These are phyloP conservation scores for Cyprinodon tularosa DNA, from an alignment of 2,113 vertebrate species.

Conservation along the genomic window DNA sequence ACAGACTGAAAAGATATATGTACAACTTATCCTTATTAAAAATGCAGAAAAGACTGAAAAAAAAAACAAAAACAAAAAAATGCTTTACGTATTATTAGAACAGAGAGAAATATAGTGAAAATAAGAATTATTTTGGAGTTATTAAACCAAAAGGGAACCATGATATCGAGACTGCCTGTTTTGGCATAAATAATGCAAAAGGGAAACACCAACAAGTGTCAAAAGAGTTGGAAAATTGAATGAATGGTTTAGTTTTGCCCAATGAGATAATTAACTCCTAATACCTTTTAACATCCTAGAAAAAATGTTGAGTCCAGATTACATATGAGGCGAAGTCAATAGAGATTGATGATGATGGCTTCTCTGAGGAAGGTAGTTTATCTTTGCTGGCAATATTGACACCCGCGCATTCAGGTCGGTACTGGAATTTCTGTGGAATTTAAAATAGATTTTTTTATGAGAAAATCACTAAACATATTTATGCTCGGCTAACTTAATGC, in stretches of 20 bases:
- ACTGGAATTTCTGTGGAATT: not conserved
- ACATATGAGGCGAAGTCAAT: not conserved
- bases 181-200: not conserved
- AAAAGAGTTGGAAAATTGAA: not conserved
- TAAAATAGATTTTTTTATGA: not conserved
- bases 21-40: not conserved
- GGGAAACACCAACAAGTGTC: not conserved
- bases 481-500: not conserved
- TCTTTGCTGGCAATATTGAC: slow-evolving; percentile 12
- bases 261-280: slow-evolving; percentile 11
- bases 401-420: not conserved
- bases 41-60: too few species aligned
- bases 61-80: not conserved
- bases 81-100: not conserved
- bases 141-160: not conserved
- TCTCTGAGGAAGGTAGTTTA: not conserved
- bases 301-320: slow-evolving; percentile 14
- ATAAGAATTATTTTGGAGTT: not conserved
- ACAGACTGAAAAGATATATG: not conserved
- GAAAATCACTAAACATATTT: not conserved
- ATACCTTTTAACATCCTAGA: not conserved
- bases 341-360: not conserved
- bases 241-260: not conserved
- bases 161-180: not conserved
- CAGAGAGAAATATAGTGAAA: not conserved